These are phyloP conservation scores for Sympetrum striolatum DNA, from an alignment of 2,888 invertebrate species.

Conservation along the genomic window DNA sequence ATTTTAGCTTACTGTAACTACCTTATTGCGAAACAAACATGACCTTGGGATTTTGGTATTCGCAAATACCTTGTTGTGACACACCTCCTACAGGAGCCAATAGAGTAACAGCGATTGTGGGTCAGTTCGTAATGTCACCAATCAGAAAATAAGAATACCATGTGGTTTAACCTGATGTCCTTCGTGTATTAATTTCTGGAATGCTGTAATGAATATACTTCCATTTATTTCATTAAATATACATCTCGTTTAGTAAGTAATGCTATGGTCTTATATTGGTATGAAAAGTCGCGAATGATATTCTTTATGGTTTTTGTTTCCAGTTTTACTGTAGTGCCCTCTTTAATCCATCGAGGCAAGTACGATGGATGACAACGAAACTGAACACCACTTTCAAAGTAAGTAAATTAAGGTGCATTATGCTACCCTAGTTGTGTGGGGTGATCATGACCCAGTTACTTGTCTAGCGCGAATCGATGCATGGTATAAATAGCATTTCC, in stretches of 20 bases:
- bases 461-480: slow-evolving; percentile 45
- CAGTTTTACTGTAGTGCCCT: slow-evolving; percentile 16
- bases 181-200: background rate
- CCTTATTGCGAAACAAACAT: background rate
- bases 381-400: slow-evolving; percentile 25
- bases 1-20: background rate
- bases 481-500: slow-evolving; percentile 17
- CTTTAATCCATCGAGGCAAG: slow-evolving; percentile 15
- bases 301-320: background rate
- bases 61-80: background rate
- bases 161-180: slow-evolving; percentile 23
- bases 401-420: background rate
- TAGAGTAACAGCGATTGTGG: slow-evolving; percentile 34
- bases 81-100: slow-evolving; percentile 37
- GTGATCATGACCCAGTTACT: background rate
- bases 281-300: background rate
- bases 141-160: slow-evolving; percentile 39
- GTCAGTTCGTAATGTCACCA: slow-evolving; percentile 32
- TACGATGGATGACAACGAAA: slow-evolving; percentile 22
- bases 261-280: background rate
- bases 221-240: background rate
- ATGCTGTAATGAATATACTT: background rate
- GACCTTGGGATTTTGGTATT: slow-evolving; percentile 25
- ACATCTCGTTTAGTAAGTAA: background rate
- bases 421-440: background rate